phyloP scores from a whole-genome alignment of 2,888 invertebrate genomes.

The Acrobasis suavella region DNA sequence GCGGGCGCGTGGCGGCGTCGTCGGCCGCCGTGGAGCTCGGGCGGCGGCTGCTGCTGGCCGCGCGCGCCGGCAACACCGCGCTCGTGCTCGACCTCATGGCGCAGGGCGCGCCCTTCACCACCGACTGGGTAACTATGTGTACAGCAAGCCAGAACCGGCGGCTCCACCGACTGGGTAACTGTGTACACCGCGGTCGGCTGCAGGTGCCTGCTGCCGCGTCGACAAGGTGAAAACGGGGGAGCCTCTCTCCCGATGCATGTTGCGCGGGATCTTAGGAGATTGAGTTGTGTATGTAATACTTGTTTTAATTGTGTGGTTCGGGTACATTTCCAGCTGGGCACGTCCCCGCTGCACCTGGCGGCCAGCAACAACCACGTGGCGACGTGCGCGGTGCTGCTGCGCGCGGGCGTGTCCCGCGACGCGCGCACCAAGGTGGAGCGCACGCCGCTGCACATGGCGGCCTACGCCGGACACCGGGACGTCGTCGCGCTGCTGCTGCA shows the following conservation, averaged over 20 bases:
- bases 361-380: constrained; percentile 88
- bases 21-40: constrained; percentile 89
- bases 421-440: constrained; percentile 93
- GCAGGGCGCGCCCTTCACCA: constrained; percentile 94
- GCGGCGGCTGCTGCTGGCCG: constrained; percentile 90
- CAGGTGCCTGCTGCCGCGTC: too few relatives aligned
- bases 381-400: constrained; percentile 90
- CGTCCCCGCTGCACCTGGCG: constrained; percentile 94
- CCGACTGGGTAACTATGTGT: constrained; percentile 89
- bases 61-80: constrained; percentile 89
- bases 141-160: too few relatives aligned
- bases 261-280: too few relatives aligned
- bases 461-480: constrained; percentile 90
- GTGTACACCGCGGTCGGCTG: too few relatives aligned
- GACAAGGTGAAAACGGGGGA: too few relatives aligned
- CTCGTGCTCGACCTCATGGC: constrained; percentile 90
- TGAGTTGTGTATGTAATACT: too few relatives aligned
- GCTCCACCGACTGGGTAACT: too few relatives aligned
- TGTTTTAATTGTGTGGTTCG: too few relatives aligned
- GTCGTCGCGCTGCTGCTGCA: constrained; percentile 87
- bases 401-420: constrained; percentile 94
- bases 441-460: constrained; percentile 95
- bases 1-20: constrained; percentile 34
- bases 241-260: too few relatives aligned
- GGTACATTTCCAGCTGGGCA: constrained; percentile 88